Evolutionary conservation across 2,113 vertebrate genomes (phyloP).

Genomic region (Eolophus roseicapilla): DNA sequence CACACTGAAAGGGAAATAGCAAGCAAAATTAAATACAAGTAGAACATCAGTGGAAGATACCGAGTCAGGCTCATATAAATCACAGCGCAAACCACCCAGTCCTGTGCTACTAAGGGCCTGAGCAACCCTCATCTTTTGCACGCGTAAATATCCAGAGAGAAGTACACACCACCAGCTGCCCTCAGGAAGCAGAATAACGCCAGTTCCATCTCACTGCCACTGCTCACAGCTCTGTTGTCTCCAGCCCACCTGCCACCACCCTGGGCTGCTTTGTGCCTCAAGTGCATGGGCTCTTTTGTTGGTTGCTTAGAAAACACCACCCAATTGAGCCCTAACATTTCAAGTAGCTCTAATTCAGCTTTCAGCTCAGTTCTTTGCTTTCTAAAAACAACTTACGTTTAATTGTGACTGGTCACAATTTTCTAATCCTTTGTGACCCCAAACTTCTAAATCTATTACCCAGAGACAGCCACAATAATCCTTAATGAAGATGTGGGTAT

Average conservation of each 20-base stretch:
- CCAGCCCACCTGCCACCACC: not conserved
- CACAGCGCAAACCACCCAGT: not conserved
- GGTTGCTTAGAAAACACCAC: not conserved
- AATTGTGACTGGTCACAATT: constrained; percentile 50
- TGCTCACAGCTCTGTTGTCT: not conserved
- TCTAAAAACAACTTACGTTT: constrained; percentile 31
- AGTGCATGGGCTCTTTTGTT: not conserved
- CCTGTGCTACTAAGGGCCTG: not conserved
- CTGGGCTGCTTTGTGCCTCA: not conserved
- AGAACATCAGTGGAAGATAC: not conserved
- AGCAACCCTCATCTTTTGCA: not conserved
- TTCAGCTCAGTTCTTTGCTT: not conserved
- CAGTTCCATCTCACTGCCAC: not conserved
- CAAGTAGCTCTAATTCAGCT: constrained; percentile 28
- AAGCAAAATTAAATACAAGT: not conserved
- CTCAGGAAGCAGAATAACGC: not conserved
- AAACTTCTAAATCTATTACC: constrained; percentile 57
- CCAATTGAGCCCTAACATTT: not conserved
- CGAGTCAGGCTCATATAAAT: not conserved
- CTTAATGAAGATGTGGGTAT: constrained; percentile 40
- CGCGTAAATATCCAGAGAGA: not conserved
- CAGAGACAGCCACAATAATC: constrained; percentile 49
- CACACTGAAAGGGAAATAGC: not conserved
- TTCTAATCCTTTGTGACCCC: constrained; percentile 60
- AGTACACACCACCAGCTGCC: not conserved